Conservation (phyloP, 2,797 vertebrate species). For the Streptopelia turtur region DNA sequence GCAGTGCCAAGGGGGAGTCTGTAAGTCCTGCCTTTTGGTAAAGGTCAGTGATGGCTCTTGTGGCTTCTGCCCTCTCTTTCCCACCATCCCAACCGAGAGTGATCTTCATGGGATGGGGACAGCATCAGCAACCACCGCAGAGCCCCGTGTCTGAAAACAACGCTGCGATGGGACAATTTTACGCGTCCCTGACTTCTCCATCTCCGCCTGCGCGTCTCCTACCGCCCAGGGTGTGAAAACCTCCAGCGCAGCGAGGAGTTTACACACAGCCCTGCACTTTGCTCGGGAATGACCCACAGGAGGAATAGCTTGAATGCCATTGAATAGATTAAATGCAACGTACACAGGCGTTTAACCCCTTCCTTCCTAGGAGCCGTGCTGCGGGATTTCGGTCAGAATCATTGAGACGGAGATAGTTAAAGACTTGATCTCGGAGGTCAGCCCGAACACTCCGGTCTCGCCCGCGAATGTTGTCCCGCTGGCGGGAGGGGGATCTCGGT, state of each 20-base stretch:
- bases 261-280: not conserved
- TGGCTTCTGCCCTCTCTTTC: not conserved
- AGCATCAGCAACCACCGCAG: accelerated
- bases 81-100: not conserved
- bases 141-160: accelerated
- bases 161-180: accelerated
- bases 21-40: not conserved
- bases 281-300: not conserved
- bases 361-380: not conserved
- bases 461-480: accelerated
- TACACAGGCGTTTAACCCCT: not conserved
- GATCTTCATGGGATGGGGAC: not conserved
- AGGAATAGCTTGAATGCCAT: not conserved
- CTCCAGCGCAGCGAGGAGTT: not conserved
- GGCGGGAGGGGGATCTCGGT: accelerated
- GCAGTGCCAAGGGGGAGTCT: not conserved
- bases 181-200: not conserved
- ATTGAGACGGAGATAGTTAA: too few species aligned
- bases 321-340: accelerated
- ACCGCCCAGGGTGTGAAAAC: accelerated
- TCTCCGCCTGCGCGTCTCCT: accelerated
- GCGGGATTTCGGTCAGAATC: not conserved
- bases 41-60: not conserved
- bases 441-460: too few species aligned
- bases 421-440: too few species aligned